Conservation (phyloP, 2,888 invertebrate species). For the Rotaria sp. region DNA sequence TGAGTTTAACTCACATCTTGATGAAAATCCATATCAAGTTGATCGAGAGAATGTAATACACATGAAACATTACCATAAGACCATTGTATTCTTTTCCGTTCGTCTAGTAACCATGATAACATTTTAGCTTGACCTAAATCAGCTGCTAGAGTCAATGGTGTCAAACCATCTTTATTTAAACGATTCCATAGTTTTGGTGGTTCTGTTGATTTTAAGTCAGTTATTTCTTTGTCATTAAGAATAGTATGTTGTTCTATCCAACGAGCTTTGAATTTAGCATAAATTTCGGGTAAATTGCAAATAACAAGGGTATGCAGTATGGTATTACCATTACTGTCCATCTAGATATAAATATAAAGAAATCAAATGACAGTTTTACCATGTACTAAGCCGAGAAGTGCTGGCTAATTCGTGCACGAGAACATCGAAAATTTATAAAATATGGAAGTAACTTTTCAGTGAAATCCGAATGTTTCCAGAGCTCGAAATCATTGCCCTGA, state of each 20-base stretch:
- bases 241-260: background rate
- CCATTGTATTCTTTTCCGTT: constrained; percentile 93
- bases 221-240: too few relatives aligned
- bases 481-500: too few relatives aligned
- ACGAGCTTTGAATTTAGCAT: background rate
- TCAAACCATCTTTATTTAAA: constrained; percentile 69
- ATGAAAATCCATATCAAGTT: constrained; percentile 61
- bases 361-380: too few relatives aligned
- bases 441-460: too few relatives aligned
- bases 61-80: constrained; percentile 88
- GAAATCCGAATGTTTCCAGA: too few relatives aligned
- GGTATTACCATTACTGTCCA: background rate
- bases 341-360: background rate
- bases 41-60: constrained; percentile 86
- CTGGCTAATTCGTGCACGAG: too few relatives aligned
- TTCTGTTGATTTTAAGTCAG: too few relatives aligned
- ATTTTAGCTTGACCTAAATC: constrained; percentile 81
- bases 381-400: too few relatives aligned
- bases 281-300: background rate
- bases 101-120: constrained; percentile 90
- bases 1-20: background rate
- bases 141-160: constrained; percentile 84
- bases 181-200: background rate
- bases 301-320: background rate
- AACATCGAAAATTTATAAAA: too few relatives aligned